Conservation (phyloP, 37 sponge, comb jelly and placozoan genomes). For the Bolinopsis microptera region DNA sequence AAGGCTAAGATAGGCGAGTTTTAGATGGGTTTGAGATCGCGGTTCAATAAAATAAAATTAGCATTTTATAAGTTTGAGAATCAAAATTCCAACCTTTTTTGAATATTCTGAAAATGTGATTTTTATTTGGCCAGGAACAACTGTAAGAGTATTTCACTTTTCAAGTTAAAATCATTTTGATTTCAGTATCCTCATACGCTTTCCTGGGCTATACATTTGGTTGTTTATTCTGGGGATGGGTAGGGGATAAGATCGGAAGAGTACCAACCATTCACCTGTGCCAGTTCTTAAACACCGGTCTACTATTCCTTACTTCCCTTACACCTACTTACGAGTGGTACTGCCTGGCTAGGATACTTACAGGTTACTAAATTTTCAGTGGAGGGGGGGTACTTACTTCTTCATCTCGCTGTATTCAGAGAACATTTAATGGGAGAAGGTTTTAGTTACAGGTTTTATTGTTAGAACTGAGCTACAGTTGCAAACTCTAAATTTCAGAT, state of each 20-base stretch:
- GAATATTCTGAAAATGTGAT: too few relatives aligned
- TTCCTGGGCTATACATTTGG: constrained; percentile 39
- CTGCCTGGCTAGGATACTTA: neutral
- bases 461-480: neutral
- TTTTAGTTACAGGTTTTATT: neutral
- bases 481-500: too few relatives aligned
- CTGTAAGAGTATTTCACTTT: too few relatives aligned
- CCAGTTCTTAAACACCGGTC: neutral
- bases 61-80: neutral
- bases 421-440: neutral
- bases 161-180: too few relatives aligned
- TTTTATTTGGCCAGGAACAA: too few relatives aligned
- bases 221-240: constrained; percentile 39
- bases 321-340: neutral
- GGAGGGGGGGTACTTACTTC: neutral
- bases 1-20: neutral
- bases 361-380: neutral
- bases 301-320: constrained; percentile 1
- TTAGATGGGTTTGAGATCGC: neutral
- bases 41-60: neutral
- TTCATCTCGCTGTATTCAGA: neutral
- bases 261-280: neutral
- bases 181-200: constrained; percentile 37
- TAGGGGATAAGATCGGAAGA: constrained; percentile 1
- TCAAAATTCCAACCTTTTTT: too few relatives aligned